Evolutionary conservation across 2,797 vertebrate species (phyloP), one percentile per base, ranked within the genome.

Genomic region (Lutjanus argentimaculatus): DNA sequence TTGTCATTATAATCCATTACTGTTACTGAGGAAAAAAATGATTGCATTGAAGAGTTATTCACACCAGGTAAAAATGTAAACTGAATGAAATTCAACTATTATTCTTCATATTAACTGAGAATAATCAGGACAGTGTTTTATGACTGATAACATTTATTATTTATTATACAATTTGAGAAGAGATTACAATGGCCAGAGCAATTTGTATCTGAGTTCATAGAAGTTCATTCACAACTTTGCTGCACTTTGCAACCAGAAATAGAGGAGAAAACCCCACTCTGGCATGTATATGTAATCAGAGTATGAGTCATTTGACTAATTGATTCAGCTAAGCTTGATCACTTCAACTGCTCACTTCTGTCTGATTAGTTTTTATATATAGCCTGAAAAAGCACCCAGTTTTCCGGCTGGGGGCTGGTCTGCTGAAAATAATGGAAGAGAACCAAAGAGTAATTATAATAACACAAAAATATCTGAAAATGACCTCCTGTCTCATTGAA

Each of bases 291-390:
- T 61, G 66, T 69, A 72, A 88, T 76, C 51, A 59, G 49, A 30
- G 40, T 56, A 49, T 64, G 75, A 81, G 71, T 76, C 79, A 89
- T 85, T 80, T 79, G 61, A 79, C 79, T 87, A 74, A 87, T 79
- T 87, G 69, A 70, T 30, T 84, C 48, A 62, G 49, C 30, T 67
- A 70, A 57, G 66, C 78, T 63, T 45, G n/a, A 86, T 83, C 11
- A 74, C 63, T 48, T 73, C 22, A 70, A 13, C 58, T 67, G 58
- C 67, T 83, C 67, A 68, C 49, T 62, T 85, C 62, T 61, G 51
- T 69, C 62, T 87, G 46, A 78, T 74, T 81, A 62, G 22, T 67
- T 66, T 71, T 79, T 72, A 46, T 69, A 46, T 42, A 53, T 15
- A 64, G 48, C 40, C 45, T 68, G 51, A 74, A 80, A 80, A 66